Percentiles rank a stretch among this genome's conserved stretches.
These are phyloP conservation scores for Lumbricus terrestris DNA, from an alignment of 2,888 invertebrate species.

Conservation along the genomic window DNA sequence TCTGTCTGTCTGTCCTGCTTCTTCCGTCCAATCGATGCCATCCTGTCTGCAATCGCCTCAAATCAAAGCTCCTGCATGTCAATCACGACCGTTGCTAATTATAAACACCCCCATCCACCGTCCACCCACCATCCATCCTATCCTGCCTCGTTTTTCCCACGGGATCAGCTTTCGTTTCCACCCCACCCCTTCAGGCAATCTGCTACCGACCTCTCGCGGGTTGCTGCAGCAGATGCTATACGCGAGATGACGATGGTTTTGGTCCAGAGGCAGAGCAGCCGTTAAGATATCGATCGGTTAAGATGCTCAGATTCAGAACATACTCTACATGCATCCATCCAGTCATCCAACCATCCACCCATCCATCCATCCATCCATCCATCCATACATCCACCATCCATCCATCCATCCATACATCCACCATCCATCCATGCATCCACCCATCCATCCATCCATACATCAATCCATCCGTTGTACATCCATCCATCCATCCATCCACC, in stretches of 20 bases:
- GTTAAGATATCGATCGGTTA: neutral
- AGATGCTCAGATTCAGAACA: neutral
- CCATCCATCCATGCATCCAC: neutral
- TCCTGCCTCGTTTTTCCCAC: neutral
- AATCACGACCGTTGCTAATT: neutral
- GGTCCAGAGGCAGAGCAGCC: neutral
- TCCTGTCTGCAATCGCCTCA: neutral
- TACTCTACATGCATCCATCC: neutral
- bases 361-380: neutral
- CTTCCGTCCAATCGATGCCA: neutral
- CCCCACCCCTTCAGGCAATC: neutral
- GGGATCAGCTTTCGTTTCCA: neutral
- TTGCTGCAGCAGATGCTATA: neutral
- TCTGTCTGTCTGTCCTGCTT: neutral
- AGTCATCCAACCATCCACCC: neutral
- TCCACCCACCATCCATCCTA: neutral
- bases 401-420: neutral
- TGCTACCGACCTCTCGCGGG: neutral
- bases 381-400: neutral
- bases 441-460: neutral
- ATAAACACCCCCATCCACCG: neutral
- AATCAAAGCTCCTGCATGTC: conserved; percentile 3
- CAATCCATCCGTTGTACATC: neutral
- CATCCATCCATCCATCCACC: neutral
- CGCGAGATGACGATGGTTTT: neutral